Percentiles rank a stretch among this genome's conserved stretches.
These are phyloP conservation scores for Picathartes gymnocephalus DNA, from an alignment of 2,113 vertebrate species.

Conservation along the genomic window DNA sequence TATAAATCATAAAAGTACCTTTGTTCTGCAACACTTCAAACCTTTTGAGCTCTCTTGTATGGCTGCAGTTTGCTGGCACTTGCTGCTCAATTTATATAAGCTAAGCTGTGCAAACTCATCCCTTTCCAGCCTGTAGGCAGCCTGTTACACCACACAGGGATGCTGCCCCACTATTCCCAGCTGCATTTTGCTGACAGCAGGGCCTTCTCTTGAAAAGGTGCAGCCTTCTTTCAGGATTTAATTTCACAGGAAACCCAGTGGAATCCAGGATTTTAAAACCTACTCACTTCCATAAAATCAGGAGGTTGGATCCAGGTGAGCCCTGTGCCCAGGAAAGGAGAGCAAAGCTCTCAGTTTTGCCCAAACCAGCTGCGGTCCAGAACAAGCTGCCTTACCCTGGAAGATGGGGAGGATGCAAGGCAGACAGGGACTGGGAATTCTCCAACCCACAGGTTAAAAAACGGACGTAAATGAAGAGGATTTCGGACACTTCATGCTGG, in stretches of 20 bases:
- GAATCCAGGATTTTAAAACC: background rate
- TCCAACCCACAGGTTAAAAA: background rate
- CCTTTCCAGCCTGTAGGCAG: conserved; percentile 27
- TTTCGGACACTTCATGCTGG: background rate
- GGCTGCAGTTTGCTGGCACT: conserved; percentile 45
- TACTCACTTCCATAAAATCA: background rate
- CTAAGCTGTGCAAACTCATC: conserved; percentile 39
- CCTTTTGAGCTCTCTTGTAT: background rate
- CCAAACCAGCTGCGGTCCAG: background rate
- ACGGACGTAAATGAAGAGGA: background rate
- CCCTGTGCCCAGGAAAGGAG: background rate
- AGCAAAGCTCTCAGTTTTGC: background rate
- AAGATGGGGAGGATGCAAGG: background rate
- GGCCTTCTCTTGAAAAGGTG: background rate
- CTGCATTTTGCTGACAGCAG: conserved; percentile 13
- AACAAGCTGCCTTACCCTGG: background rate
- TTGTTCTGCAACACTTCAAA: conserved; percentile 65
- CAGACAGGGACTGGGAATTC: background rate
- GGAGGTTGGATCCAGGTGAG: background rate
- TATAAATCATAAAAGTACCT: conserved; percentile 69
- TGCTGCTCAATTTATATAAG: conserved; percentile 37
- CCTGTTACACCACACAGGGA: background rate
- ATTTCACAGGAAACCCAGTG: background rate
- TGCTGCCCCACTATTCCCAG: background rate
- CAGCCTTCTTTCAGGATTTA: background rate